These are phyloP conservation scores for Mycteria americana DNA, from an alignment of 2,797 vertebrate genomes.

Conservation along the genomic window DNA sequence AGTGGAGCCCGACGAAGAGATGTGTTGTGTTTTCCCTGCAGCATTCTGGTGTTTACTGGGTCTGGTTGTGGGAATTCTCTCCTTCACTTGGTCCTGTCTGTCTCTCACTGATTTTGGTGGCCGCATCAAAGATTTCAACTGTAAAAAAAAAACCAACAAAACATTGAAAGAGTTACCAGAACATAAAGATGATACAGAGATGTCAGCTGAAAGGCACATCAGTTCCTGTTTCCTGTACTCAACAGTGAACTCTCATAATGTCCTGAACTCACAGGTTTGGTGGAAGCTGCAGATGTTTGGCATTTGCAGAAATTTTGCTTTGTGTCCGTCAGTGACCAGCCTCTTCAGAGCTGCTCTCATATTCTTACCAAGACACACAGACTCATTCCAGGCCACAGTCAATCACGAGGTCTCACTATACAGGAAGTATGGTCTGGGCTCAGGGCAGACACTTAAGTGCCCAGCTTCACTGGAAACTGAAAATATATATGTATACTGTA, in stretches of 20 bases:
- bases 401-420: not conserved
- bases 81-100: not conserved
- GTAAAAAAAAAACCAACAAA: not conserved
- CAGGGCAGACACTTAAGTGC: not conserved
- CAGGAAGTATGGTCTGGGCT: not conserved
- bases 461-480: not conserved
- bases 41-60: not conserved
- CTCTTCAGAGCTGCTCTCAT: not conserved
- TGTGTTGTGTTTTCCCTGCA: not conserved
- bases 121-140: conserved; percentile 90
- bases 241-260: not conserved
- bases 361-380: not conserved
- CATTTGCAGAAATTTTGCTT: not conserved
- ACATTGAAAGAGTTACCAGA: not conserved
- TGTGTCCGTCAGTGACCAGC: not conserved
- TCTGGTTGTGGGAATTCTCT: not conserved
- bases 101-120: conserved; percentile 74
- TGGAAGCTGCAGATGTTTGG: not conserved
- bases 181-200: not conserved
- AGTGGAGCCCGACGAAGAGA: not conserved
- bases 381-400: not conserved
- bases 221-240: not conserved
- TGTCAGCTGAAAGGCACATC: not conserved
- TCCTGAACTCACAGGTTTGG: not conserved
- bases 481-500: not conserved